A percentile compares a stretch with the other conserved stretches of the same genome.
Evolutionary conservation across 2,797 vertebrate species (phyloP).

Genomic region (Crypturellus tataupa): DNA sequence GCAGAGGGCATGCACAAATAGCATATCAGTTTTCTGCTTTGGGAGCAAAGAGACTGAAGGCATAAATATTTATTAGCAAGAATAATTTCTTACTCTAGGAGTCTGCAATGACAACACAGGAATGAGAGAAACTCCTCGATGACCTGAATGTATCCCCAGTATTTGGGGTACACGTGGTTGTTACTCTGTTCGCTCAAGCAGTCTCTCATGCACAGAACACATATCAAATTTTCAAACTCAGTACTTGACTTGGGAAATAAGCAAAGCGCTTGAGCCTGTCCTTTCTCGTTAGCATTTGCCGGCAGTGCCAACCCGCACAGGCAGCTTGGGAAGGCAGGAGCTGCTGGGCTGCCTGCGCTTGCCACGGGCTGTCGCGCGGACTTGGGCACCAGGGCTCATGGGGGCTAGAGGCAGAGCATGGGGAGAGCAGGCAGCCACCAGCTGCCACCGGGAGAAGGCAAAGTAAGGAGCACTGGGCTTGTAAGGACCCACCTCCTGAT

Average conservation of each 20-base stretch:
- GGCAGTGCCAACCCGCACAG: background rate
- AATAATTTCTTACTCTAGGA: background rate
- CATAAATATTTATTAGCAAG: constrained; percentile 9
- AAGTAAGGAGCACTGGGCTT: background rate
- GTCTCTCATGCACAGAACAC: background rate
- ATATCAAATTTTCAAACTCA: background rate
- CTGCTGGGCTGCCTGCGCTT: accelerated
- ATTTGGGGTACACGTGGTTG: accelerated
- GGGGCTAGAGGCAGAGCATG: background rate
- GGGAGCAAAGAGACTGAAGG: background rate
- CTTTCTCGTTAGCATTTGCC: background rate
- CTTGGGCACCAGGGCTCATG: background rate
- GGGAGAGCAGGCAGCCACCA: background rate
- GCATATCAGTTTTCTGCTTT: background rate
- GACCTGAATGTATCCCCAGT: accelerated
- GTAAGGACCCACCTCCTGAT: background rate
- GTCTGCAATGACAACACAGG: background rate
- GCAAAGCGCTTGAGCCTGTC: background rate
- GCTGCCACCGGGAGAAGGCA: background rate
- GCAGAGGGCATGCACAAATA: background rate
- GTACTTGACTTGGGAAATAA: background rate
- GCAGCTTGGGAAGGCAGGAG: background rate
- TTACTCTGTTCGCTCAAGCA: background rate
- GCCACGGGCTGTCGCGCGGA: accelerated
- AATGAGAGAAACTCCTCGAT: background rate